These are phyloP conservation scores for Phodopus roborovskii DNA, from an alignment of 2,113 vertebrate genomes.

Conservation along the genomic window DNA sequence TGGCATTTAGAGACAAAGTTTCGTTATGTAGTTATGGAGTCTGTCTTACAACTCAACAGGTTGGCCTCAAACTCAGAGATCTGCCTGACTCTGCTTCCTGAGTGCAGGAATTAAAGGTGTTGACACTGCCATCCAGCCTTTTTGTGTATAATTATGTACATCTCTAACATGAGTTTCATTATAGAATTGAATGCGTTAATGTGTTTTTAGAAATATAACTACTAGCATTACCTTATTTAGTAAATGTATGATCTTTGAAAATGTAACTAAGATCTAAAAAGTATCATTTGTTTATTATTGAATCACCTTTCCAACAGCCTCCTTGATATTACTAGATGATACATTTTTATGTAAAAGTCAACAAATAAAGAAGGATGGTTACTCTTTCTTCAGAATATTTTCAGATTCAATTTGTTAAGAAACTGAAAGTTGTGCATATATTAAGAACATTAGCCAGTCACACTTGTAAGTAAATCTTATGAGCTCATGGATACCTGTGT, in stretches of 20 bases:
- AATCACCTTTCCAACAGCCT: neutral
- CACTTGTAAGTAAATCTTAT: slow-evolving; percentile 14
- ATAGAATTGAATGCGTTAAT: neutral
- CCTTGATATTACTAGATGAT: neutral
- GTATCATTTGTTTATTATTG: neutral
- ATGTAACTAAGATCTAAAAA: neutral
- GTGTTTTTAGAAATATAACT: neutral
- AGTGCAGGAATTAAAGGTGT: no score
- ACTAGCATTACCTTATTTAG: neutral
- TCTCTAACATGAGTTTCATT: neutral
- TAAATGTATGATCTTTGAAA: neutral
- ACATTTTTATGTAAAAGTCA: neutral
- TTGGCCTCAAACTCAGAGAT: no score
- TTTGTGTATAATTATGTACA: neutral
- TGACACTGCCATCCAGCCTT: no score
- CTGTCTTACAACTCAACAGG: no score
- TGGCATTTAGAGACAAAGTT: no score
- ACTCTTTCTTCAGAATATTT: neutral
- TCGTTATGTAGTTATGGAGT: no score
- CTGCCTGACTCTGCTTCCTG: no score
- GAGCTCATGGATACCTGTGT: neutral
- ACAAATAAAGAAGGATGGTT: neutral
- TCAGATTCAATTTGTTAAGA: neutral
- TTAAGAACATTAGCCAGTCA: neutral
- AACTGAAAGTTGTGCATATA: neutral